A percentile compares a stretch with the other conserved stretches of the same genome.
Evolutionary conservation across 2,888 invertebrate genomes (phyloP).

Genomic region (Priocnemis perturbator): DNA sequence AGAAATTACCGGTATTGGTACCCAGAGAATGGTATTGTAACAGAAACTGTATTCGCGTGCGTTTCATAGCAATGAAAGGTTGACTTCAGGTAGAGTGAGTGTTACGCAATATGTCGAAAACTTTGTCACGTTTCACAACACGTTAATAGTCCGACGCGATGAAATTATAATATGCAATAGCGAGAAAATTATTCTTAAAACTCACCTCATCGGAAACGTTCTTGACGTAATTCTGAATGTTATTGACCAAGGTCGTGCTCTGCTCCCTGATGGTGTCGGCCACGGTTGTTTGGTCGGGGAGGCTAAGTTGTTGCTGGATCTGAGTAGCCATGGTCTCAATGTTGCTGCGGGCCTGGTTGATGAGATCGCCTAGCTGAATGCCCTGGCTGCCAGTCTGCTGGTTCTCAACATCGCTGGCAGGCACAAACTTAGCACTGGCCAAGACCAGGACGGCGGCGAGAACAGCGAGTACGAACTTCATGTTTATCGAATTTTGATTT

Average conservation of each 20-base stretch:
- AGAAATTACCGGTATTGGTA: too few relatives aligned
- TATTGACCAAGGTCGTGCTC: constrained; percentile 34
- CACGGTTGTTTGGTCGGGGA: constrained; percentile 62
- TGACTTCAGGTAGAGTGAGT: too few relatives aligned
- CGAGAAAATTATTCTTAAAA: too few relatives aligned
- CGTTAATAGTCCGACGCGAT: too few relatives aligned
- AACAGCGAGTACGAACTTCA: constrained; percentile 48
- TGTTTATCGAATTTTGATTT: constrained; percentile 31
- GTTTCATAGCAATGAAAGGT: too few relatives aligned
- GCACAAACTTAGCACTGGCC: constrained; percentile 31
- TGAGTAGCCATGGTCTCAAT: constrained; percentile 61
- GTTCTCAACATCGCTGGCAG: constrained; percentile 21
- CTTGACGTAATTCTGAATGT: constrained; percentile 54
- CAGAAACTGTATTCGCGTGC: too few relatives aligned
- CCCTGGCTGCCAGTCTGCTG: constrained; percentile 37
- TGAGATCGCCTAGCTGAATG: constrained; percentile 51
- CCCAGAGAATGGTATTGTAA: too few relatives aligned
- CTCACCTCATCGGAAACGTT: constrained; percentile 63
- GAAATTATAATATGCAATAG: too few relatives aligned
- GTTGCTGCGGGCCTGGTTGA: constrained; percentile 60
- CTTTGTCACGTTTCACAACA: too few relatives aligned
- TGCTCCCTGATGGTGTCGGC: constrained; percentile 61
- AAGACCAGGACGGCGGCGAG: constrained; percentile 25
- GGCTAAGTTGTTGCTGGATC: constrained; percentile 59
- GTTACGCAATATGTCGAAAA: too few relatives aligned